Conservation (phyloP, 2,113 vertebrate species). For the Anthoscopus minutus region DNA sequence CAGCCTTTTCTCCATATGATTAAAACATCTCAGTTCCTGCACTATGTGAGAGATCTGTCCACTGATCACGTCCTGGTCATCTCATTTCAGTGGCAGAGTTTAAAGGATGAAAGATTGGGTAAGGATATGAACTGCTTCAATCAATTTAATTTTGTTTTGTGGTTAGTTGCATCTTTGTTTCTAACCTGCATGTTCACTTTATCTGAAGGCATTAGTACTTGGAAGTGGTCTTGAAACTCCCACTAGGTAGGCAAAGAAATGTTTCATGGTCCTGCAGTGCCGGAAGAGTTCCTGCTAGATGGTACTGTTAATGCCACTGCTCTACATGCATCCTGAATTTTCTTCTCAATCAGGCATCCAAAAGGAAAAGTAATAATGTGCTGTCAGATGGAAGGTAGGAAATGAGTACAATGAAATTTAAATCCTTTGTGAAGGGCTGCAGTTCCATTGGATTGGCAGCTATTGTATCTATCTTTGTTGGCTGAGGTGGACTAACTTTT, state of each 20-base stretch:
- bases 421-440: not conserved
- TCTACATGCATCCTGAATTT: not conserved
- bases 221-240: not conserved
- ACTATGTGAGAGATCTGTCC: not conserved
- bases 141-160: not conserved
- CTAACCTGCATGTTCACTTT: not conserved
- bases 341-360: not conserved
- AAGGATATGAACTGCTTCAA: not conserved
- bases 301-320: not conserved
- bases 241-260: not conserved
- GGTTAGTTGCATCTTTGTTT: not conserved
- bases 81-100: not conserved
- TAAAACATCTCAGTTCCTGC: not conserved
- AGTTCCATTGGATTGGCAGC: not conserved
- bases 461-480: not conserved
- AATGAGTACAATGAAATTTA: not conserved
- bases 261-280: not conserved
- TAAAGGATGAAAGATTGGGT: not conserved
- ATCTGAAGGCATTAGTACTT: not conserved
- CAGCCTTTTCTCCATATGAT: not conserved
- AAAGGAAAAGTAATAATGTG: not conserved
- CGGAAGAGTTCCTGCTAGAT: not conserved
- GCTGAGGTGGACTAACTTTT: not conserved
- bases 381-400: not conserved
- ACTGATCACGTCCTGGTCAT: not conserved